These are phyloP conservation scores for Diabrotica balteata DNA, from an alignment of 2,888 invertebrate species.

Conservation along the genomic window DNA sequence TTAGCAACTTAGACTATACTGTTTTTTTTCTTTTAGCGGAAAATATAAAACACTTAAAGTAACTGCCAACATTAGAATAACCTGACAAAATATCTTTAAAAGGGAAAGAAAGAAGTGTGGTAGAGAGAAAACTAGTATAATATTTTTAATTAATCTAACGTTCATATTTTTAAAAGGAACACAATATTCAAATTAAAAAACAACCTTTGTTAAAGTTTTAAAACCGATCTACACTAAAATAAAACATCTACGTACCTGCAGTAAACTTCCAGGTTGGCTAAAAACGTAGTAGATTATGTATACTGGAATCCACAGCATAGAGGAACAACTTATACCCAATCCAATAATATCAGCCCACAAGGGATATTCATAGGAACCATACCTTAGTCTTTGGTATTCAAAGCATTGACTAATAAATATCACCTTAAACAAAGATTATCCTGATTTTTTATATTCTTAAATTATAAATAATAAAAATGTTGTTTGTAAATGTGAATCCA, in stretches of 20 bases:
- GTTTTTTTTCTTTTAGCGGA: too few species aligned
- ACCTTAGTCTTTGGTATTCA: slow-evolving; percentile 66
- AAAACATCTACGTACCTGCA: slow-evolving; percentile 59
- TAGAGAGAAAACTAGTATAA: too few species aligned
- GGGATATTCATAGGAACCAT: slow-evolving; percentile 68
- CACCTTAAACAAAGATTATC: slow-evolving; percentile 59
- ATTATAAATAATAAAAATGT: neutral
- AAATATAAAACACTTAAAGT: too few species aligned
- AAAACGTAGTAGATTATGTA: slow-evolving; percentile 69
- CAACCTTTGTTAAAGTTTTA: too few species aligned
- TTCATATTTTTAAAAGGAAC: too few species aligned
- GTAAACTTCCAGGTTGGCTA: slow-evolving; percentile 62
- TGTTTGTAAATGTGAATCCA: neutral
- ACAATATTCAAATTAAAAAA: too few species aligned
- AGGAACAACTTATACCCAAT: slow-evolving; percentile 67
- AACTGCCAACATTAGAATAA: too few species aligned
- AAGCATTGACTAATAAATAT: slow-evolving; percentile 70
- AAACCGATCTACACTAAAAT: neutral
- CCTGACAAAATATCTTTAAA: too few species aligned
- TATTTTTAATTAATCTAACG: too few species aligned
- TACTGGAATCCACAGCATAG: slow-evolving; percentile 72
- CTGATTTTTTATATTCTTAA: neutral
- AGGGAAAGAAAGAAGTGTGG: too few species aligned
- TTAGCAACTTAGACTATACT: too few species aligned
- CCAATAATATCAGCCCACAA: slow-evolving; percentile 69